A percentile compares a stretch with the other conserved stretches of the same genome.
Conservation (phyloP, 2,888 invertebrate genomes). For the Epistrophella euchroma region DNA sequence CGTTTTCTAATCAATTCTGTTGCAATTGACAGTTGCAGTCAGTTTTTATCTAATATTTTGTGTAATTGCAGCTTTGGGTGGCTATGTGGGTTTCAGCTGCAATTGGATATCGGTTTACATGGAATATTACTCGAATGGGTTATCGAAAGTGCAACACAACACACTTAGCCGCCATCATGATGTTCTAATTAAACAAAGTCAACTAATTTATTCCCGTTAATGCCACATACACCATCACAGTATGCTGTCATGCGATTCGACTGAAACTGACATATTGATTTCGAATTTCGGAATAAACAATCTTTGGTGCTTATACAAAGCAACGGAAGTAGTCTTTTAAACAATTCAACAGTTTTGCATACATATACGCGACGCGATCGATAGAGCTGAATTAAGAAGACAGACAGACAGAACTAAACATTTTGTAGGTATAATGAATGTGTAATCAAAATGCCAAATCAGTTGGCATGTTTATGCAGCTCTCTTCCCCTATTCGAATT, state of each 20-base stretch:
- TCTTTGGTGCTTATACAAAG: not conserved
- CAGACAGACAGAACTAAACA: slow-evolving; percentile 58
- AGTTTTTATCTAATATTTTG: slow-evolving; percentile 54
- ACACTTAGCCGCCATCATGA: slow-evolving; percentile 53
- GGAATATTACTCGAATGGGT: slow-evolving; percentile 53
- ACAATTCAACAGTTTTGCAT: slow-evolving; percentile 61
- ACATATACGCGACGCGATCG: slow-evolving; percentile 23
- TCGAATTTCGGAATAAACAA: slow-evolving; percentile 60
- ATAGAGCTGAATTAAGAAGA: slow-evolving; percentile 28
- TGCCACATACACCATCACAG: slow-evolving; percentile 7
- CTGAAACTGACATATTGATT: slow-evolving; percentile 67
- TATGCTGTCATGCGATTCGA: slow-evolving; percentile 57
- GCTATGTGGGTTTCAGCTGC: slow-evolving; percentile 57
- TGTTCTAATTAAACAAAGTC: slow-evolving; percentile 52
- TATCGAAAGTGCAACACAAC: slow-evolving; percentile 56
- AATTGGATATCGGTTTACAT: slow-evolving; percentile 62
- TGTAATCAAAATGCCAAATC: slow-evolving; percentile 75
- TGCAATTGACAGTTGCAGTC: slow-evolving; percentile 69
- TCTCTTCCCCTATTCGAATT: slow-evolving; percentile 31
- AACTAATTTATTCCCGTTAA: slow-evolving; percentile 19
- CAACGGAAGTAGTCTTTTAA: slow-evolving; percentile 63
- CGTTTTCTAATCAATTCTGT: slow-evolving; percentile 37
- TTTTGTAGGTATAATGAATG: slow-evolving; percentile 31
- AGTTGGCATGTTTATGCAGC: slow-evolving; percentile 61
- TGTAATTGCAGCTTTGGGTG: slow-evolving; percentile 71